Percentiles rank a stretch among this genome's conserved stretches.
Conservation (phyloP, 2,797 vertebrate genomes). For the Falco berigora region DNA sequence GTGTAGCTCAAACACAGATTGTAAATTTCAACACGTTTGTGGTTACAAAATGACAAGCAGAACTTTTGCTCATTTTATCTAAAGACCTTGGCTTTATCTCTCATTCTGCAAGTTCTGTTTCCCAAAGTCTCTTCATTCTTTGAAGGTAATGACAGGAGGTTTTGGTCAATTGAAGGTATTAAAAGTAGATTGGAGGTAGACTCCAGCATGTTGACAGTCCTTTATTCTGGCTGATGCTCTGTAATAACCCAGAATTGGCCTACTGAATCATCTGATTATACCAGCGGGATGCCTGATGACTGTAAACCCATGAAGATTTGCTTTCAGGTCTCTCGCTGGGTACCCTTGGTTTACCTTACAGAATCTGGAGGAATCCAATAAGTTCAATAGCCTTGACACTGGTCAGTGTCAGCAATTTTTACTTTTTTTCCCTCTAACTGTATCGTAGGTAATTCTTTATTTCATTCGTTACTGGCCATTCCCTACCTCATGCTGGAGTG, state of each 20-base stretch:
- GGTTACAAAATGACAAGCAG: neutral
- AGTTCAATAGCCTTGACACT: neutral
- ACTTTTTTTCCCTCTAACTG: neutral
- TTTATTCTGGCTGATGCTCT: neutral
- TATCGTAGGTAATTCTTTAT: neutral
- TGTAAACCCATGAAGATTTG: neutral
- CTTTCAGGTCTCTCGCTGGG: neutral
- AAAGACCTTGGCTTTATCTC: neutral
- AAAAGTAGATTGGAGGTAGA: neutral
- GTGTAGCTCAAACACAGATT: neutral
- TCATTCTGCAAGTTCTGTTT: neutral
- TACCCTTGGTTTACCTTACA: neutral
- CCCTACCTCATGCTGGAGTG: neutral
- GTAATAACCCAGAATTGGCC: neutral
- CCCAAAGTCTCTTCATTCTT: neutral
- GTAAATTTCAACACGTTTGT: neutral
- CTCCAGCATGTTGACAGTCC: neutral
- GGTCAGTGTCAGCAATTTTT: neutral
- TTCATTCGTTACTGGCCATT: neutral
- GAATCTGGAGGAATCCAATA: neutral
- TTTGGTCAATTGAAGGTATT: neutral
- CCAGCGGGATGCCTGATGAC: neutral
- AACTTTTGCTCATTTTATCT: neutral
- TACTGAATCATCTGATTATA: conserved; percentile 31
- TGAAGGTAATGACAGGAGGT: neutral